A percentile compares a stretch with the other conserved stretches of the same genome.
Conservation (phyloP, 2,888 invertebrate genomes). For the Mycogona germanica region DNA sequence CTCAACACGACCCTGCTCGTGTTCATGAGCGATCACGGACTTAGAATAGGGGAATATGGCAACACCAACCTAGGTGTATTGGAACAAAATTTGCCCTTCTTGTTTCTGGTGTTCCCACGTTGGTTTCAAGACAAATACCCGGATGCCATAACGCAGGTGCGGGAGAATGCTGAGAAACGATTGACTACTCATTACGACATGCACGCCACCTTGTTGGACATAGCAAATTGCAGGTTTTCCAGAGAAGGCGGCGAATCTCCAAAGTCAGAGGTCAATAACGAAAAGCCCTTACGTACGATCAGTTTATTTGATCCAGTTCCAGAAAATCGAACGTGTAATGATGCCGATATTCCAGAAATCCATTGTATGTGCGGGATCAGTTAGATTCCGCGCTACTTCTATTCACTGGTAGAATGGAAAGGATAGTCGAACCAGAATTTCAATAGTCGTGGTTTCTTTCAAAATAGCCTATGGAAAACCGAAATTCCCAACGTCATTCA, state of each 20-base stretch:
- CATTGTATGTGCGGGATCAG: constrained; percentile 91
- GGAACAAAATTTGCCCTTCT: constrained; percentile 75
- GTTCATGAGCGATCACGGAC: constrained; percentile 35
- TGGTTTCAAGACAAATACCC: constrained; percentile 52
- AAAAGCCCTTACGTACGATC: too few relatives aligned
- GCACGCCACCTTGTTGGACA: constrained; percentile 60
- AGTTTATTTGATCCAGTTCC: constrained; percentile 68
- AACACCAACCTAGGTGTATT: constrained; percentile 45
- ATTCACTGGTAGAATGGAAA: too few relatives aligned
- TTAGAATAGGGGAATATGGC: constrained; percentile 32
- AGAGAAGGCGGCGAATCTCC: not conserved
- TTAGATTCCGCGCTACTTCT: too few relatives aligned
- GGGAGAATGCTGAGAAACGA: constrained; percentile 49
- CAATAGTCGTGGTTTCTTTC: too few relatives aligned
- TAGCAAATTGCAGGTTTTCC: constrained; percentile 41
- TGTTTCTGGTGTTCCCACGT: constrained; percentile 56
- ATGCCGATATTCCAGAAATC: constrained; percentile 64
- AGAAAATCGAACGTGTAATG: constrained; percentile 54
- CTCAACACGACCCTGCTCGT: constrained; percentile 23
- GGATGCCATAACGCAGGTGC: constrained; percentile 49
- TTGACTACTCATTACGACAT: constrained; percentile 76
- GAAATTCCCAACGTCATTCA: too few relatives aligned
- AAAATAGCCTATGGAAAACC: too few relatives aligned
- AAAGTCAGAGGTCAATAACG: constrained; percentile 30
- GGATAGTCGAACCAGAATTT: too few relatives aligned